phyloP scores from a whole-genome alignment of 2,113 vertebrate species.

The Parus major region DNA sequence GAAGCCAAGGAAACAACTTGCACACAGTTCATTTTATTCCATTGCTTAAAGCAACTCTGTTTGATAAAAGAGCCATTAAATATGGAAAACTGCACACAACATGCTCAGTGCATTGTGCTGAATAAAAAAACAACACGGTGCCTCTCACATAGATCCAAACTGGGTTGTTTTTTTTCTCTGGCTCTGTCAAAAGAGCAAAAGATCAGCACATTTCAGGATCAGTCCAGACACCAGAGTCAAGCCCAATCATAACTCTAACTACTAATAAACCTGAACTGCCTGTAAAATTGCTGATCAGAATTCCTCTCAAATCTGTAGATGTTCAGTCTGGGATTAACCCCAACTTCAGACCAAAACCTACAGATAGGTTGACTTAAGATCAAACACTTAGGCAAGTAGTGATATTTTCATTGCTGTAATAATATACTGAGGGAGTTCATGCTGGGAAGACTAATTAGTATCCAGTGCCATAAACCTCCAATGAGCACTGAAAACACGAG shows the following conservation, averaged over 20 bases:
- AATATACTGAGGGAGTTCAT: not conserved
- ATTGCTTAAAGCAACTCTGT: constrained; percentile 51
- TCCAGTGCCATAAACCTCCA: not conserved
- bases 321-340: not conserved
- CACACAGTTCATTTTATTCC: constrained; percentile 48
- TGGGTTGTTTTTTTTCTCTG: not conserved
- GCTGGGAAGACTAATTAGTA: not conserved
- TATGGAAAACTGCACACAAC: constrained; percentile 32
- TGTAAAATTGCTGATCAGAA: not conserved
- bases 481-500: not conserved
- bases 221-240: not conserved
- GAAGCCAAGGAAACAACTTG: constrained; percentile 57
- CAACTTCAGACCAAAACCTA: not conserved
- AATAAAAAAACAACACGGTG: not conserved
- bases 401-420: not conserved
- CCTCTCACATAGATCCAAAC: not conserved
- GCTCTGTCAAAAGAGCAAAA: not conserved
- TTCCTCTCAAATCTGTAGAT: not conserved
- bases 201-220: not conserved
- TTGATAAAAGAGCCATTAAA: constrained; percentile 37
- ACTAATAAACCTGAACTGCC: not conserved
- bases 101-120: not conserved
- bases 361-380: not conserved
- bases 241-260: not conserved
- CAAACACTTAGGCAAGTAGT: not conserved